These are phyloP conservation scores for Lasioglossum vierecki DNA, from an alignment of 2,888 invertebrate species.

Conservation along the genomic window DNA sequence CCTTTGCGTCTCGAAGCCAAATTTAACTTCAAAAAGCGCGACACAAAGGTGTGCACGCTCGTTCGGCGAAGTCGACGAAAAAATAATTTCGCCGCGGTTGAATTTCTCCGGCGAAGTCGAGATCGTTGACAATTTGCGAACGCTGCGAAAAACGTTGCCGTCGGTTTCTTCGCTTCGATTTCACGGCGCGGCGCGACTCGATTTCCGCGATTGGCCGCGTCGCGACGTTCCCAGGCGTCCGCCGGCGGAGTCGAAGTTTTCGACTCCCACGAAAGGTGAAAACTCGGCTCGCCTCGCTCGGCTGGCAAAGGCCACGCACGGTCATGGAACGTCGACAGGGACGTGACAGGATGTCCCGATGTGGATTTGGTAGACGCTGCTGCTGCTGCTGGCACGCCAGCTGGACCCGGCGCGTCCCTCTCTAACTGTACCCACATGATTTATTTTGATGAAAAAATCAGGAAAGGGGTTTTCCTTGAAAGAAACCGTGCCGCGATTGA, in stretches of 20 bases:
- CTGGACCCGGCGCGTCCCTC: conserved; percentile 56
- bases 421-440: conserved; percentile 81
- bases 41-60: background rate
- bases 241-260: conserved; percentile 41
- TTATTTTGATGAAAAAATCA: conserved; percentile 82
- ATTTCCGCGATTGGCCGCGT: conserved; percentile 13
- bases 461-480: conserved; percentile 81
- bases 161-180: background rate
- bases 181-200: background rate
- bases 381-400: conserved; percentile 34
- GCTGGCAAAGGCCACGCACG: conserved; percentile 49
- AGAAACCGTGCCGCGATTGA: conserved; percentile 73
- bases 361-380: conserved; percentile 10
- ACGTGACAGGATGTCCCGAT: conserved; percentile 49
- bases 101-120: background rate
- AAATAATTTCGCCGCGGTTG: background rate
- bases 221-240: conserved; percentile 52
- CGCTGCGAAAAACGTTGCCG: background rate
- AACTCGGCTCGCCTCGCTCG: conserved; percentile 28
- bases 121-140: background rate
- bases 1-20: background rate
- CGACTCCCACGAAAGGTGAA: conserved; percentile 64
- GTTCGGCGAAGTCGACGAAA: background rate
- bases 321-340: conserved; percentile 14
- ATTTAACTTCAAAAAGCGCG: background rate